Percentiles rank a stretch among this genome's conserved stretches.
Conservation (phyloP, 2,888 invertebrate genomes). For the Drepana falcataria region DNA sequence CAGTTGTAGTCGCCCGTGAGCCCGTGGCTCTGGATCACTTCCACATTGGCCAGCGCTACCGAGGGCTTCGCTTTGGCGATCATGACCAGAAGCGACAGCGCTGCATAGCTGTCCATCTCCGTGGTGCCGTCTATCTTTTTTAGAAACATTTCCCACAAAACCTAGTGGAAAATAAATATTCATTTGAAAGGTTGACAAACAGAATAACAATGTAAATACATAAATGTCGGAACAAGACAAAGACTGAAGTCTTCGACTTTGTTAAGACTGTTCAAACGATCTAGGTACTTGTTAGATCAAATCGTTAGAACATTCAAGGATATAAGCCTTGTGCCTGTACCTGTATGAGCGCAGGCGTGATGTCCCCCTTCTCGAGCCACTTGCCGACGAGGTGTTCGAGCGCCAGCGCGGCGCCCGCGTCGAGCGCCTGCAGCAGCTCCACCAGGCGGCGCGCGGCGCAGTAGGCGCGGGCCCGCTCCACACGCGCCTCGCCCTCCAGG, state of each 20-base stretch:
- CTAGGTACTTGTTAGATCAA: too few relatives aligned
- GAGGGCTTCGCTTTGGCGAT: slow-evolving; percentile 78
- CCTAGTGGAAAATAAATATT: slow-evolving; percentile 55
- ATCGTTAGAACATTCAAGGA: too few relatives aligned
- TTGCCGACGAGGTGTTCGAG: slow-evolving; percentile 59
- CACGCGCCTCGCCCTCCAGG: slow-evolving; percentile 71
- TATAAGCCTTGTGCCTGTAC: slow-evolving; percentile 20
- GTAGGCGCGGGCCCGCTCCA: slow-evolving; percentile 67
- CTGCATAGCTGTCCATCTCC: slow-evolving; percentile 84
- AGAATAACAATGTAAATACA: too few relatives aligned
- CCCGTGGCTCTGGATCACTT: slow-evolving; percentile 85
- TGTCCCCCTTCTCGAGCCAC: slow-evolving; percentile 65
- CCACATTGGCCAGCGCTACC: slow-evolving; percentile 83
- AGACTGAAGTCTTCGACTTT: too few relatives aligned
- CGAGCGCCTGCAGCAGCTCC: slow-evolving; percentile 41
- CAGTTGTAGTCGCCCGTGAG: slow-evolving; percentile 76
- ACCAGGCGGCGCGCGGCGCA: slow-evolving; percentile 50
- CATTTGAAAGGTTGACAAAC: too few relatives aligned
- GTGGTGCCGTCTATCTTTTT: slow-evolving; percentile 84
- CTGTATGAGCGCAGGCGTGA: slow-evolving; percentile 66
- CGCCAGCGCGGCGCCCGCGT: slow-evolving; percentile 64
- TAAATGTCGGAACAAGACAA: too few relatives aligned
- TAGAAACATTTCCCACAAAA: slow-evolving; percentile 91
- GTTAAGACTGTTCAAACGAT: too few relatives aligned
- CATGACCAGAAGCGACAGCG: slow-evolving; percentile 89